phyloP scores from a whole-genome alignment of 2,113 vertebrate genomes.

The Pseudopodoces humilis region DNA sequence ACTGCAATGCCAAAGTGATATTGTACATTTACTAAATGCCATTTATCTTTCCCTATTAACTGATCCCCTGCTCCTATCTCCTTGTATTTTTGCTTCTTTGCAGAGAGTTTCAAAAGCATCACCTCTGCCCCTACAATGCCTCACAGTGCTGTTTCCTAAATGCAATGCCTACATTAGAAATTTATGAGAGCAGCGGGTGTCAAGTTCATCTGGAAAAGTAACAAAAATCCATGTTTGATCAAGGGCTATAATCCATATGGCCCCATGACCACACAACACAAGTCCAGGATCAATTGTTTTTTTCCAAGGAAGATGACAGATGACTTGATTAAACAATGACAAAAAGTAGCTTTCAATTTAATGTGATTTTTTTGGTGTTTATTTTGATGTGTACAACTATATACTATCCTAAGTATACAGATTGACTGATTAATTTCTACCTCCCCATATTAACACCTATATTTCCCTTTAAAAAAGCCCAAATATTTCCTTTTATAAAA shows the following conservation, averaged over 20 bases:
- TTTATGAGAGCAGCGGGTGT: accelerated
- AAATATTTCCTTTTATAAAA: not conserved
- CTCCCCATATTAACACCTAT: not conserved
- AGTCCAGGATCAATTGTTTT: not conserved
- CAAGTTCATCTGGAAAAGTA: not conserved
- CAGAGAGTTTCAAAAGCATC: not conserved
- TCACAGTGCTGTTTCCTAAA: not conserved
- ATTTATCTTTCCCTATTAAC: not conserved
- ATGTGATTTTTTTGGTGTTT: not conserved
- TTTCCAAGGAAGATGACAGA: not conserved
- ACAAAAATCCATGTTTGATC: not conserved
- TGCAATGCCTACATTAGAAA: not conserved
- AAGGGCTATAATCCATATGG: not conserved
- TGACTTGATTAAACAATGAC: not conserved
- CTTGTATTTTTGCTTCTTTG: not conserved
- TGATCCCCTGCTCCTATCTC: accelerated
- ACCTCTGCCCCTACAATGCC: not conserved
- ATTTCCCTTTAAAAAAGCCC: not conserved
- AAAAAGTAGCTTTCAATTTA: not conserved
- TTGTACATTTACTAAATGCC: not conserved
- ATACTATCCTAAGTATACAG: not conserved
- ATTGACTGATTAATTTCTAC: not conserved
- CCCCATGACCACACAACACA: not conserved
- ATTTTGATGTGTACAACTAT: not conserved
- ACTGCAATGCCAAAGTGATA: not conserved